Evolutionary conservation across 2,113 vertebrate species (phyloP).

Genomic region (Poicephalus gulielmi): DNA sequence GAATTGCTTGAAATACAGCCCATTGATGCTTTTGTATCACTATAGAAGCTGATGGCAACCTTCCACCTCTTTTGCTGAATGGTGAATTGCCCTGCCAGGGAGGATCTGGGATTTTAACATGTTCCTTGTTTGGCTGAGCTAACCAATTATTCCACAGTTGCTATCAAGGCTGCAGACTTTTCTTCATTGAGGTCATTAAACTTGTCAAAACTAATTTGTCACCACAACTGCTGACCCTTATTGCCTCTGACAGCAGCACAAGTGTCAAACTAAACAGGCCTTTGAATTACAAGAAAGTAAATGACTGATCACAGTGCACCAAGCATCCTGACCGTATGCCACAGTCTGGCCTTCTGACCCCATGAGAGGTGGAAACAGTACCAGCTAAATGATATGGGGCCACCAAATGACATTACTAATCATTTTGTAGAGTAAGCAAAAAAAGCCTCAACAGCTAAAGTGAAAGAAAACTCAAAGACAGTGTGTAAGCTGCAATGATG

Average conservation of each 20-base stretch:
- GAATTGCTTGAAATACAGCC: constrained; percentile 70
- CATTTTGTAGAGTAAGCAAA: not conserved
- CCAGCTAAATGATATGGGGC: constrained; percentile 7
- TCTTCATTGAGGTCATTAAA: constrained; percentile 75
- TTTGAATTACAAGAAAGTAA: constrained; percentile 69
- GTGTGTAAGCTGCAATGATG: not conserved
- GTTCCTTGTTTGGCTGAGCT: constrained; percentile 71
- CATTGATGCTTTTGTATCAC: constrained; percentile 70
- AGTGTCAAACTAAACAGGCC: constrained; percentile 71
- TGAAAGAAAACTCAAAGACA: not conserved
- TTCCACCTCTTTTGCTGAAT: constrained; percentile 70
- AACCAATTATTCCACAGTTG: constrained; percentile 76
- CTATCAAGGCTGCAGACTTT: constrained; percentile 74
- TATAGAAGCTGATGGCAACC: constrained; percentile 71
- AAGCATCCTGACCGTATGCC: constrained; percentile 13
- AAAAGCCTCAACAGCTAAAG: not conserved
- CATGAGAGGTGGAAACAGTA: constrained; percentile 35
- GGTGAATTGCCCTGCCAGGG: constrained; percentile 70
- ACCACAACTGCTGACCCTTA: constrained; percentile 74
- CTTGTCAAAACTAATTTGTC: constrained; percentile 83
- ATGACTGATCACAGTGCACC: constrained; percentile 57
- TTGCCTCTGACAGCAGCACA: constrained; percentile 75
- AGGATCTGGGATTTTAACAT: constrained; percentile 75
- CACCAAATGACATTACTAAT: constrained; percentile 31
- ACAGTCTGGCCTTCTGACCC: constrained; percentile 39